These are phyloP conservation scores for Petromus typicus DNA, from an alignment of 2,113 vertebrate genomes.

Conservation along the genomic window DNA sequence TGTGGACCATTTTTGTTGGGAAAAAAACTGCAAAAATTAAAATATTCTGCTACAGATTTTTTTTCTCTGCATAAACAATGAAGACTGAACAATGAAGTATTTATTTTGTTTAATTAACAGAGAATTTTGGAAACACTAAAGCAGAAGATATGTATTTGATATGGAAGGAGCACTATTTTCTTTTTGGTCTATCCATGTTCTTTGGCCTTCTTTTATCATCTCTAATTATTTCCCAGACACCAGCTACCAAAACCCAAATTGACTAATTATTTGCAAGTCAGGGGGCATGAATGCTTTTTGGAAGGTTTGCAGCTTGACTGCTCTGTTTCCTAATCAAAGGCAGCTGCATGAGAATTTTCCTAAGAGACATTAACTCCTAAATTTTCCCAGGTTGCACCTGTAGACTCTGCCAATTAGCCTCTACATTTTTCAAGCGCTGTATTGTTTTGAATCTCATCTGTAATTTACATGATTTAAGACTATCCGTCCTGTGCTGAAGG, in stretches of 20 bases:
- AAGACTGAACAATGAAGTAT: background rate
- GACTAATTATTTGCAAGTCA: constrained; percentile 63
- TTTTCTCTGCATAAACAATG: too few species aligned
- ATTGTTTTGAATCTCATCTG: constrained; percentile 62
- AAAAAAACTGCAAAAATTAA: background rate
- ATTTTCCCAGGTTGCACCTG: constrained; percentile 58
- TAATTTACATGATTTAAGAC: constrained; percentile 37
- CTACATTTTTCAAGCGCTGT: constrained; percentile 31
- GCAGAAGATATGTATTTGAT: background rate
- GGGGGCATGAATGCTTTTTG: constrained; percentile 38
- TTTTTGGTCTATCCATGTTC: background rate
- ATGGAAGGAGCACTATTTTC: background rate
- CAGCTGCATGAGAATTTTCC: constrained; percentile 62
- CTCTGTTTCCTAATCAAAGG: constrained; percentile 67
- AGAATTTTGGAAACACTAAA: background rate
- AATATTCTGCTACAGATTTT: background rate
- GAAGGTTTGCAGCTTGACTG: constrained; percentile 55
- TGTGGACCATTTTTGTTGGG: background rate
- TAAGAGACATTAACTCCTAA: constrained; percentile 42
- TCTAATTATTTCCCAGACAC: background rate
- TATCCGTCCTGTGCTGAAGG: background rate
- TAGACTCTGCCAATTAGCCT: constrained; percentile 24
- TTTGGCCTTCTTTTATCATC: constrained; percentile 27
- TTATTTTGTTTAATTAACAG: constrained; percentile 19
- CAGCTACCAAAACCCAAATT: constrained; percentile 48